Evolutionary conservation across 2,113 vertebrate genomes (phyloP), one percentile per base, ranked within the genome.

Genomic region (Callaeas wilsoni): DNA sequence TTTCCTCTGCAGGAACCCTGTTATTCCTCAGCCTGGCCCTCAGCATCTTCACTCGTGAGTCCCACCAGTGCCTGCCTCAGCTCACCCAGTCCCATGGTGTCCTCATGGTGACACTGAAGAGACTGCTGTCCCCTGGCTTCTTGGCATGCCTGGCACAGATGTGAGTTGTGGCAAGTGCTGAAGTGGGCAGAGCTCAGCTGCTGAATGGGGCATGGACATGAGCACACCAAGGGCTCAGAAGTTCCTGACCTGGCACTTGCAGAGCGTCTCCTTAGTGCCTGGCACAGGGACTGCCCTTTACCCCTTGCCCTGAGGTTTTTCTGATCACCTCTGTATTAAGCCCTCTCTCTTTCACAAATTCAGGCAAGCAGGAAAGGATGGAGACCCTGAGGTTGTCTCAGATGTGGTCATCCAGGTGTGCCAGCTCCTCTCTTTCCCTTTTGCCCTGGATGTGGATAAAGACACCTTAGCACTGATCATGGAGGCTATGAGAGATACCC

Each of bases 391-490:
- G 47, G 94, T 98, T 79, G 93, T 98, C 50, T 92, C 97, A 17
- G 60, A 93, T 20, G 74, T 98, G 76, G 98, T 98, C 29, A 96
- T 95, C 49, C 98, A 96, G 23, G 93, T 97, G 65, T 98, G 98
- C 90, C 98, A 98, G 84, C 96, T 98, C 30, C 93, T 98, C 46
- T 98, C 97, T 83, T 97, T 98, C 76, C 98, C 98, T 32, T 98
- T 98, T 33, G 97, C 98, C 42, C 37, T 98, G 96, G 97, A 98
- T 44, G 67, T 97, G 89, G 94, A 98, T 35, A 80, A 78, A 39
- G 94, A 97, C 35, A 94, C 82, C 39, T 91, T 98, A 47, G 56
- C 44, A 42, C 78, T 84, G 42, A 84, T 98, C 60, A 7, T 80
- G 63, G 69, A 94, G 32, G 94, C 97, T 80, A 73, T 98, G 65